Percentiles rank a stretch among this genome's conserved stretches.
phyloP scores from a whole-genome alignment of 2,797 vertebrate genomes.

The Spondyliosoma cantharus region DNA sequence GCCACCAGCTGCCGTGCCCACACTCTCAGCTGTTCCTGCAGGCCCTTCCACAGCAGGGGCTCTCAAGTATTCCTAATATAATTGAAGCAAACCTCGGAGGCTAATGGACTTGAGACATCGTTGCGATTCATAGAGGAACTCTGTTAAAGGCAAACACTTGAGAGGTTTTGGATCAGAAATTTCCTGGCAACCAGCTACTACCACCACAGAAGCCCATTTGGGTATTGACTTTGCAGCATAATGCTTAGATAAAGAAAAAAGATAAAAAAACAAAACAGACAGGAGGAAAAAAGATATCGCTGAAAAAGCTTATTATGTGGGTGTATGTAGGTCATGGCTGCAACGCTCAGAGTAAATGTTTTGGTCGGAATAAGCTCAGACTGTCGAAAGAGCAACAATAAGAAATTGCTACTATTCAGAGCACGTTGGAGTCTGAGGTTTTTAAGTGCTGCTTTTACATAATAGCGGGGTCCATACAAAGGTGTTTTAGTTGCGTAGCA shows the following conservation, averaged over 20 bases:
- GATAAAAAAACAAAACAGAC: constrained; percentile 11
- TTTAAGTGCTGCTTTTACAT: background rate
- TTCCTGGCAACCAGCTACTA: background rate
- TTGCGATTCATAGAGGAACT: constrained; percentile 43
- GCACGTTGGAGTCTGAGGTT: background rate
- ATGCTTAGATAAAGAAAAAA: constrained; percentile 5
- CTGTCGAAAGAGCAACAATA: background rate
- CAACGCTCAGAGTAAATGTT: background rate
- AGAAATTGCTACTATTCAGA: background rate
- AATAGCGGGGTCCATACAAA: background rate
- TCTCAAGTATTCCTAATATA: constrained; percentile 66
- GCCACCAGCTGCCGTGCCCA: constrained; percentile 75
- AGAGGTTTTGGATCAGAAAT: constrained; percentile 15
- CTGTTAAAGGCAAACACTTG: constrained; percentile 34
- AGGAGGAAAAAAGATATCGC: background rate
- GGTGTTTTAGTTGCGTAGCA: background rate
- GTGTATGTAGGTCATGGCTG: constrained; percentile 9
- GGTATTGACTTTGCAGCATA: constrained; percentile 5
- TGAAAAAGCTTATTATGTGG: background rate
- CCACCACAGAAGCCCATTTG: background rate
- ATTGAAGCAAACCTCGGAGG: constrained; percentile 70
- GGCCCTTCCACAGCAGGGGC: constrained; percentile 71
- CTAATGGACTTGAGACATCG: constrained; percentile 79
- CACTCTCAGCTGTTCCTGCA: constrained; percentile 61
- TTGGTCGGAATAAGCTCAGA: background rate